Evolutionary conservation across 2,797 vertebrate species (phyloP), one percentile per base, ranked within the genome.

Genomic region (Podarcis lilfordi): DNA sequence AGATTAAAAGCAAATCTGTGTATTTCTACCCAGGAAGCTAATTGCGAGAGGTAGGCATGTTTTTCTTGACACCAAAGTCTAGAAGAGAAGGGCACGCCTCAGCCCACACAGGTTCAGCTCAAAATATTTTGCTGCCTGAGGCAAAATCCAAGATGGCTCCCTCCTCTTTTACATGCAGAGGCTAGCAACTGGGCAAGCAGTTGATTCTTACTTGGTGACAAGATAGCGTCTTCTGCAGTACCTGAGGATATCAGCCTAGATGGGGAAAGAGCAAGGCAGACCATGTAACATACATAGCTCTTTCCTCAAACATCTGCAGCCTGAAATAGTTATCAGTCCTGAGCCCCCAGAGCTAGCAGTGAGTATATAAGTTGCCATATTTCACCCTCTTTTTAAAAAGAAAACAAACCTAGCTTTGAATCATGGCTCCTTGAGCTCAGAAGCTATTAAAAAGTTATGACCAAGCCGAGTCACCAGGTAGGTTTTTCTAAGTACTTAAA

Each of bases 401-500:
- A 64, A 37, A 40, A 35, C 29, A 79, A 83, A 71, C 86, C 29
- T 66, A 0, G 0, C 35, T 90, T 85, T 88, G 77, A 61, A 32
- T 82, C 64, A 55, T 77, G 68, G 19, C 82, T 91, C 40, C 55
- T 80, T 89, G 72, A 64, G 78, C 27, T 45, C 86, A 5, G 21
- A 21, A 45, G 69, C 40, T 85, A 83, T 85, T 89, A 84, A 76
- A 43, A 88, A 80, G 80, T 88, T 86, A 8, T 40, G 71, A 84
- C 72, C 80, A 93, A 89, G 43, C 6, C n/a, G 45, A 13, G 77
- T 89, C 86, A 27, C 50, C 84, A 43, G 32, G 23, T 89, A 74
- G 27, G 8, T 74, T 88, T 91, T 88, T 32, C 71, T 82, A 80
- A 82, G 75, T 45, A 86, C 61, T 92, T 90, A 37, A 84, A 71